phyloP scores from a whole-genome alignment of 2,888 invertebrate genomes.

The Argyra leucocephala region DNA sequence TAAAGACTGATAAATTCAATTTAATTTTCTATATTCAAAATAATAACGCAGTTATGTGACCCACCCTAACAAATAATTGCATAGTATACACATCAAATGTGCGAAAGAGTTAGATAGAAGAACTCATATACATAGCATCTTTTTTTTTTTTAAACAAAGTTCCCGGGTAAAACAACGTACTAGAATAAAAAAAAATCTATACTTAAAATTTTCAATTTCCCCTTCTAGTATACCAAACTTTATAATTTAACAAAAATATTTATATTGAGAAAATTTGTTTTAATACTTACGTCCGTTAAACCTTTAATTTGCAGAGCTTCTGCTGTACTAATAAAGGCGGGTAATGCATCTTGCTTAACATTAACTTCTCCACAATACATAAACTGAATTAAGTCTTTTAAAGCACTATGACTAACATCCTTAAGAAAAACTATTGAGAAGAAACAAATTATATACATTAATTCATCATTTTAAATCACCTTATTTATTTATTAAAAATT shows the following conservation, averaged over 20 bases:
- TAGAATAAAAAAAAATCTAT: slow-evolving; percentile 5
- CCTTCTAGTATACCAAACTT: background rate
- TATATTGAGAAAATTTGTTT: background rate
- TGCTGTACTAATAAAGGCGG: slow-evolving; percentile 62
- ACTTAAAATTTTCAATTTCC: background rate
- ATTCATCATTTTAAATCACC: too few species aligned
- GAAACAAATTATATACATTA: background rate
- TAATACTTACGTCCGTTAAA: slow-evolving; percentile 53
- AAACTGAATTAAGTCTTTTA: slow-evolving; percentile 61
- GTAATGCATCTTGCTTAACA: slow-evolving; percentile 62
- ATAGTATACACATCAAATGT: too few species aligned
- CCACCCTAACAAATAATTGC: too few species aligned
- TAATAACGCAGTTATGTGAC: too few species aligned
- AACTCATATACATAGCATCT: too few species aligned
- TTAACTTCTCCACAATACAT: slow-evolving; percentile 65
- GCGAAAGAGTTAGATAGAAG: too few species aligned
- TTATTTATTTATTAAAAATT: too few species aligned
- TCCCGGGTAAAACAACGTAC: background rate
- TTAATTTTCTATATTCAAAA: too few species aligned
- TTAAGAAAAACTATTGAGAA: slow-evolving; percentile 54
- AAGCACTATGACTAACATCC: slow-evolving; percentile 59
- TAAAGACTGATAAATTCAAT: too few species aligned
- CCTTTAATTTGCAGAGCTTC: slow-evolving; percentile 64
- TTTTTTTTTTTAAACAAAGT: background rate
- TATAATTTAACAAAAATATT: background rate